These are phyloP conservation scores for Ptyas mucosa DNA, from an alignment of 2,113 vertebrate species.

Conservation along the genomic window DNA sequence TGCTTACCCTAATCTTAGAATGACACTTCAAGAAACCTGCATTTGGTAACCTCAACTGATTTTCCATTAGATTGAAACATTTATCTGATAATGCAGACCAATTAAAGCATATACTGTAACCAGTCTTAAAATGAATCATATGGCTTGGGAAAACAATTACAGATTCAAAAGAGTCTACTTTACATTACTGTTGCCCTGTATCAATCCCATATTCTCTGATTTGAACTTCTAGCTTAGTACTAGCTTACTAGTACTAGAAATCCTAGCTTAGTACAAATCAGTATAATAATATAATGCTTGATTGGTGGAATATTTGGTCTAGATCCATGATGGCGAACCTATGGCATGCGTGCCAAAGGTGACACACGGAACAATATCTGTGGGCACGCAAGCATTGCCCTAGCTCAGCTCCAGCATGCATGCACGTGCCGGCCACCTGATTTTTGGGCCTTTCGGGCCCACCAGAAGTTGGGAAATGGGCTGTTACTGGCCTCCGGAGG, in stretches of 20 bases:
- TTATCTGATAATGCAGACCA: conserved; percentile 20
- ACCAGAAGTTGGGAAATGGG: too few species aligned
- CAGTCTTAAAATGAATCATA: conserved; percentile 20
- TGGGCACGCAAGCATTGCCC: too few species aligned
- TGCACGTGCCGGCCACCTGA: too few species aligned
- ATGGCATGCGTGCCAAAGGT: too few species aligned
- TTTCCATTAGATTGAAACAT: conserved; percentile 32
- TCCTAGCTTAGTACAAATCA: background rate
- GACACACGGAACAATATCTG: too few species aligned
- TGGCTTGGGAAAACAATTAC: conserved; percentile 10
- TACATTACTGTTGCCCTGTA: background rate
- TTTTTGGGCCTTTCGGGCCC: too few species aligned
- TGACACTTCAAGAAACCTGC: conserved; percentile 38
- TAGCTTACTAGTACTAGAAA: too few species aligned
- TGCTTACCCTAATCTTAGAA: conserved; percentile 54
- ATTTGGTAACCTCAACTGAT: conserved; percentile 36
- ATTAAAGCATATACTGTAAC: conserved; percentile 10
- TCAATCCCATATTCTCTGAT: background rate
- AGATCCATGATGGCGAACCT: too few species aligned
- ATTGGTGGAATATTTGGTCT: background rate
- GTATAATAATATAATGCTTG: background rate
- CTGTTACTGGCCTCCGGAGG: too few species aligned
- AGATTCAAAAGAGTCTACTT: background rate
- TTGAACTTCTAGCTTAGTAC: background rate
- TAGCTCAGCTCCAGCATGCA: too few species aligned